Base-by-base conservation (phyloP, 2,797 vertebrate species). In the Microctenopoma steveboyesi region DNA sequence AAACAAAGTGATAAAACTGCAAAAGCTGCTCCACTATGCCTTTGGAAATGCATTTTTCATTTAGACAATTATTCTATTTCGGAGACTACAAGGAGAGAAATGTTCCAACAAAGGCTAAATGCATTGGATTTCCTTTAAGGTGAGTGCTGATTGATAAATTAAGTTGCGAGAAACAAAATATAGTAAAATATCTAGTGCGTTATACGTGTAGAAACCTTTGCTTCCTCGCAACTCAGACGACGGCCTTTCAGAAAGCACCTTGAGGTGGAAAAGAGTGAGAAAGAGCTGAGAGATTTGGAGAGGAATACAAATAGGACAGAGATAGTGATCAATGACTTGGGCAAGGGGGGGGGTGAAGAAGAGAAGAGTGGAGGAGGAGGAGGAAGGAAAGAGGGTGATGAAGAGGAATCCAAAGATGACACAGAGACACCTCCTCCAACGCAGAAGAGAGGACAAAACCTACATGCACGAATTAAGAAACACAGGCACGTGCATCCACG, bases 301-400 rank as follows among this genome's bases (percentile, higher is more conserved):
- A 78, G 68, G 85, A 89, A 88, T 86, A 85, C 84, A 87, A 88
- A 89, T 83, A 66, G 54, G 72, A 49, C 15, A 11, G 48, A 73
- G 80, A 85, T 83, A 74, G 71, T 74, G 73, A 89, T 88, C 82
- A 86, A 81, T 88, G 84, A 76, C 76, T 81, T 9, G 27, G 55
- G 39, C 7, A 18, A 50, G 63, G 46, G 14, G 43, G 43, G 55
- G 52, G 48, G 27, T 11, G 66, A 68, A 51, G 27, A 78, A 48
- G 70, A 68, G 43, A 59, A 57, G 70, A 70, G 58, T 30, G 42
- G 65, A 57, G 57, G 54, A 65, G 55, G 59, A 37, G 58, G 54
- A 51, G 46, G 53, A 57, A 14, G 42, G 46, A 37, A 15, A 47
- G 61, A 64, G 43, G 65, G 69, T 39, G 78, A 72, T 81, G 39